These are phyloP conservation scores for Acromyrmex heyeri DNA, from an alignment of 1,140 invertebrate genomes.

Conservation along the genomic window DNA sequence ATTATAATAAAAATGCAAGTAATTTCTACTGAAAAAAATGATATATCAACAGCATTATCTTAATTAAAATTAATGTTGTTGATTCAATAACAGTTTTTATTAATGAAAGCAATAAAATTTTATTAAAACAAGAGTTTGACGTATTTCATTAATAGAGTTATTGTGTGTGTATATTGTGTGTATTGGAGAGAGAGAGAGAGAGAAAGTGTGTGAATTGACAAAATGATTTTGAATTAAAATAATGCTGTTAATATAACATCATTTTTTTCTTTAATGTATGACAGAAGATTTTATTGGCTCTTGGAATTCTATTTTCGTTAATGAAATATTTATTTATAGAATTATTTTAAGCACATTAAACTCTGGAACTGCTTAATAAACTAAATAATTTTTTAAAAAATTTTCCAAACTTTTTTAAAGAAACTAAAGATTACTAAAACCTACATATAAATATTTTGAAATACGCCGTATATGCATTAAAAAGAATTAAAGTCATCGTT, in stretches of 20 bases:
- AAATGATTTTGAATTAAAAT: no score
- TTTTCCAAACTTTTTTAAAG: not conserved
- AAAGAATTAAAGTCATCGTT: conserved; percentile 21
- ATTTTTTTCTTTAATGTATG: no score
- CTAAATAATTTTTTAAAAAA: not conserved
- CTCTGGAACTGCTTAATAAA: not conserved
- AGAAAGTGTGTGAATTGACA: no score
- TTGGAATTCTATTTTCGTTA: not conserved
- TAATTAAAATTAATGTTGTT: no score
- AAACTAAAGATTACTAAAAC: not conserved
- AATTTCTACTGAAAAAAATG: not conserved
- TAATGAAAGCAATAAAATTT: no score
- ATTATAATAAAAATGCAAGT: conserved; percentile 4
- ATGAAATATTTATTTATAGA: conserved; percentile 3
- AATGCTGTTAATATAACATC: no score
- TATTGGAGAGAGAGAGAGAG: no score
- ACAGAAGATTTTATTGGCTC: not conserved
- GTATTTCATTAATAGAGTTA: no score
- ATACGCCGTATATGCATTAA: not conserved
- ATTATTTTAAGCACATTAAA: not conserved
- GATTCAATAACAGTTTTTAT: no score
- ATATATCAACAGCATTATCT: no score
- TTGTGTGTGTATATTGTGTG: no score
- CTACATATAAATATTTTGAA: not conserved
- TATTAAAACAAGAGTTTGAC: no score